Evolutionary conservation across 2,113 vertebrate species (phyloP).

Genomic region (Steatornis caripensis): DNA sequence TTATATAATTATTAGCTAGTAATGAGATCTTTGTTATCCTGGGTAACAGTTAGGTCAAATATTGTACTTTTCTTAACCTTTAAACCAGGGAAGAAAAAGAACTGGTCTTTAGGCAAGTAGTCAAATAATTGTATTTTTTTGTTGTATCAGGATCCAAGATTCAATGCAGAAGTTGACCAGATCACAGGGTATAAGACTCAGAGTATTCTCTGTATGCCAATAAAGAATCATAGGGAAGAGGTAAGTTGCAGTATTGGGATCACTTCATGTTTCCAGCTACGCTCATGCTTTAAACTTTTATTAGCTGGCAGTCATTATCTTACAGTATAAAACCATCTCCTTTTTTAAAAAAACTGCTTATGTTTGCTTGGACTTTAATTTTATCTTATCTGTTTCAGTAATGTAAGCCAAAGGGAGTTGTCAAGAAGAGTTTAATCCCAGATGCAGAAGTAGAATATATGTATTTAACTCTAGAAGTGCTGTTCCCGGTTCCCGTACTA

Average conservation of each 20-base stretch:
- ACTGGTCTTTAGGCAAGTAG: not conserved
- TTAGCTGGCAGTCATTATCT: not conserved
- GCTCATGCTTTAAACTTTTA: not conserved
- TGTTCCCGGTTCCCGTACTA: not conserved
- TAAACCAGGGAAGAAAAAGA: not conserved
- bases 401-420: not conserved
- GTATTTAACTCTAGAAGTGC: not conserved
- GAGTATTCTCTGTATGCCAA: conserved; percentile 97
- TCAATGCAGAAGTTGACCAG: conserved; percentile 96
- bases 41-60: not conserved
- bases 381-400: not conserved
- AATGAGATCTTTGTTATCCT: not conserved
- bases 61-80: not conserved
- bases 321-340: not conserved
- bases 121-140: conserved; percentile 35
- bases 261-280: not conserved
- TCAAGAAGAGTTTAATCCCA: not conserved
- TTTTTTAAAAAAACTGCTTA: not conserved
- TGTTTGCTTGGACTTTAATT: not conserved
- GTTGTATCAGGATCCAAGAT: conserved; percentile 85
- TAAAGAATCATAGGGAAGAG: conserved; percentile 96
- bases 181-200: conserved; percentile 98
- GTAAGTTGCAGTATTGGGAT: conserved; percentile 67
- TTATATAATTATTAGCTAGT: not conserved
- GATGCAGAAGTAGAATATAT: not conserved